Conservation (phyloP, 1,140 invertebrate genomes). For the Aphelinus certus region DNA sequence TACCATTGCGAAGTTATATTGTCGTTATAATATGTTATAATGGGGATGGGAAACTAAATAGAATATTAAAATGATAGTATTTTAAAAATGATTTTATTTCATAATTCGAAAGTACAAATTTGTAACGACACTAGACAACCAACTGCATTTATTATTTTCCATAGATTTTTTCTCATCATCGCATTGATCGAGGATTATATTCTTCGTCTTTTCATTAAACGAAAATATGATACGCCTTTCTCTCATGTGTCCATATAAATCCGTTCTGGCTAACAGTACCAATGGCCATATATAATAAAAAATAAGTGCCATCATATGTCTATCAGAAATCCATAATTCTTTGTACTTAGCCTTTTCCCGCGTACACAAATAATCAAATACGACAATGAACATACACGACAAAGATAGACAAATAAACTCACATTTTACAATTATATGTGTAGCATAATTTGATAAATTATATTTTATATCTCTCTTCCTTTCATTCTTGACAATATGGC, state of each 20-base stretch:
- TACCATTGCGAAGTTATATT: too few species aligned
- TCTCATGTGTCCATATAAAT: slow-evolving; percentile 17
- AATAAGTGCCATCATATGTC: slow-evolving; percentile 10
- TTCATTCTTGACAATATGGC: slow-evolving; percentile 27
- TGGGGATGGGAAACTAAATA: too few species aligned
- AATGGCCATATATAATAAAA: not conserved
- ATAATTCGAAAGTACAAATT: slow-evolving; percentile 59
- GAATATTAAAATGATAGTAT: not conserved
- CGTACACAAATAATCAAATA: slow-evolving; percentile 16
- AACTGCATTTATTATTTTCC: slow-evolving; percentile 49
- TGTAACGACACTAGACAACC: slow-evolving; percentile 58
- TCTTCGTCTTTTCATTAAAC: too few species aligned
- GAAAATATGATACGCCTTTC: not conserved
- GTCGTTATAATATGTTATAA: too few species aligned
- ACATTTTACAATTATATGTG: slow-evolving; percentile 9
- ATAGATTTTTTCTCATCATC: slow-evolving; percentile 43
- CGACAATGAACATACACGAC: slow-evolving; percentile 22
- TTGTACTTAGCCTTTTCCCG: slow-evolving; percentile 39
- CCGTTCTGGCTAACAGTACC: not conserved
- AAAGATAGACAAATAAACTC: slow-evolving; percentile 6
- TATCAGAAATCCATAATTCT: slow-evolving; percentile 31
- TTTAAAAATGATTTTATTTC: slow-evolving; percentile 49
- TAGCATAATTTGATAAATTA: slow-evolving; percentile 9
- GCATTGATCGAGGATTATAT: slow-evolving; percentile 21
- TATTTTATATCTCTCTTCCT: slow-evolving; percentile 2